These are phyloP conservation scores for Chorisops tibialis DNA, from an alignment of 2,888 invertebrate genomes.

Conservation along the genomic window DNA sequence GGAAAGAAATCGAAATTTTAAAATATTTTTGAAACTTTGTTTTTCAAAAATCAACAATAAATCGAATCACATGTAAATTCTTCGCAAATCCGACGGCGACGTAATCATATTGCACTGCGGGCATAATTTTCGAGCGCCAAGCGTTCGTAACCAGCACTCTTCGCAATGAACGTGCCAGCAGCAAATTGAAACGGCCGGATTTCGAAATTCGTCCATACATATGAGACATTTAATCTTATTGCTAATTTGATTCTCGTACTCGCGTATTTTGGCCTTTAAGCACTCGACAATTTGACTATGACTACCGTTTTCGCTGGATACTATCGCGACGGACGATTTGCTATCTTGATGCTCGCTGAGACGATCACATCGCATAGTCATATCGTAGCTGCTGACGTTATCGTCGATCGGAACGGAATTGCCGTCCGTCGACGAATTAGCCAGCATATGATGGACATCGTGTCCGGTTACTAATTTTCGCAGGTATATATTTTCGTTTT, in stretches of 20 bases:
- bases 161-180: conserved; percentile 98
- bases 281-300: conserved; percentile 60
- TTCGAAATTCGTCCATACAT: conserved; percentile 80
- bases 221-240: conserved; percentile 81
- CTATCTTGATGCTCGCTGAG: not conserved
- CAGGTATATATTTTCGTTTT: conserved; percentile 46
- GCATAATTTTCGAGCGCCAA: conserved; percentile 85
- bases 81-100: conserved; percentile 77
- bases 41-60: not conserved
- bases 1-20: no score
- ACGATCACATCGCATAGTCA: not conserved
- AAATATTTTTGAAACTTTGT: no score
- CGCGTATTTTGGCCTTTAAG: conserved; percentile 70
- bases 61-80: conserved; percentile 73
- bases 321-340: not conserved
- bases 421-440: conserved; percentile 27
- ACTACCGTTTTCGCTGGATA: not conserved
- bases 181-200: conserved; percentile 87
- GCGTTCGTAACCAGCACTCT: conserved; percentile 68
- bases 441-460: conserved; percentile 12
- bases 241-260: conserved; percentile 64
- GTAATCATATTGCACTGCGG: conserved; percentile 95
- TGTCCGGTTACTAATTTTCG: conserved; percentile 44
- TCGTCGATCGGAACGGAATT: conserved; percentile 4
- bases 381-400: not conserved